These are phyloP conservation scores for Atlantisia rogersi DNA, from an alignment of 2,113 vertebrate species.

Conservation along the genomic window DNA sequence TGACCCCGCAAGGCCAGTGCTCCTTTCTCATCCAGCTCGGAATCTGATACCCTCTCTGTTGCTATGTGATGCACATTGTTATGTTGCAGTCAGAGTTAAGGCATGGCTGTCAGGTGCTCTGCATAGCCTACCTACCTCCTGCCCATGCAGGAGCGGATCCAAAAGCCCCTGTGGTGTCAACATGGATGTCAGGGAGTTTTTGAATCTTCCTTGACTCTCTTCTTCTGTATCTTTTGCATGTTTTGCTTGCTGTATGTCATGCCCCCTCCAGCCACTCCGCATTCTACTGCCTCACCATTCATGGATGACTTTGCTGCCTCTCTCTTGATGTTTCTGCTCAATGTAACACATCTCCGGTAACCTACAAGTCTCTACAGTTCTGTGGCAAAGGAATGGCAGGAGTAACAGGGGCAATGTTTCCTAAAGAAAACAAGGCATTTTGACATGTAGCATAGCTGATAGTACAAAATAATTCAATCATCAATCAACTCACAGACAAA, in stretches of 20 bases:
- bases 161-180: neutral
- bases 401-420: neutral
- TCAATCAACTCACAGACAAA: neutral
- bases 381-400: neutral
- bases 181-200: neutral
- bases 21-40: neutral
- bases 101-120: neutral
- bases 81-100: neutral
- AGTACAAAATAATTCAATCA: neutral
- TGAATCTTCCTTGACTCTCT: neutral
- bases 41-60: neutral
- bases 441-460: neutral
- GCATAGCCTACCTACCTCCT: neutral
- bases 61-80: neutral
- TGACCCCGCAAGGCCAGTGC: too few relatives aligned
- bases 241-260: neutral
- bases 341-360: neutral
- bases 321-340: neutral
- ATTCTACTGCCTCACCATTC: neutral
- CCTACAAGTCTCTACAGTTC: neutral
- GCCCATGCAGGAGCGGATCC: neutral
- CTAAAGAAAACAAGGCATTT: neutral
- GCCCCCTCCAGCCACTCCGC: neutral
- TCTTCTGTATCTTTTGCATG: neutral
- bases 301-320: neutral